phyloP scores from a whole-genome alignment of 2,888 invertebrate genomes.

The Phyto melanocephala region DNA sequence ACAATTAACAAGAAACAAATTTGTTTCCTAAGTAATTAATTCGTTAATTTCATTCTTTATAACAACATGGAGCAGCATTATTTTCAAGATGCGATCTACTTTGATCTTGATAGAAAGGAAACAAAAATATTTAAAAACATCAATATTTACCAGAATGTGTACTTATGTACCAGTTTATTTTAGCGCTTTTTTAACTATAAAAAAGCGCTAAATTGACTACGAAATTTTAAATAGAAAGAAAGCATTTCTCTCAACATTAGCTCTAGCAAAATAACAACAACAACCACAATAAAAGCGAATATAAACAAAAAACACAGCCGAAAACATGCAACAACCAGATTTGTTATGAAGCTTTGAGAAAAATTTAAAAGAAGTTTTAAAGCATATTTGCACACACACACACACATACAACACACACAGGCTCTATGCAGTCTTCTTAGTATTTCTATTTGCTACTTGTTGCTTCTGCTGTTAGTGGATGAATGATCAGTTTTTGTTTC shows the following conservation, averaged over 20 bases:
- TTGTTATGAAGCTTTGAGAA: slow-evolving; percentile 44
- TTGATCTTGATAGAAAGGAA: too few relatives aligned
- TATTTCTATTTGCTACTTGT: slow-evolving; percentile 38
- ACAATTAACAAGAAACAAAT: too few relatives aligned
- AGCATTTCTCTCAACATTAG: slow-evolving; percentile 58
- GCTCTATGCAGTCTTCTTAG: slow-evolving; percentile 9
- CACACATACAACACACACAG: neutral
- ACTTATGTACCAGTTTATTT: neutral
- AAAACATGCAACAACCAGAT: slow-evolving; percentile 40
- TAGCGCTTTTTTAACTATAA: too few relatives aligned
- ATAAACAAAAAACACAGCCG: neutral
- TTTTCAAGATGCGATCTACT: too few relatives aligned
- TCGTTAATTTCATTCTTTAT: too few relatives aligned
- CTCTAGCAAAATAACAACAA: neutral
- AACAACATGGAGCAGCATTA: too few relatives aligned
- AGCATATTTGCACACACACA: slow-evolving; percentile 25
- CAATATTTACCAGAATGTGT: too few relatives aligned
- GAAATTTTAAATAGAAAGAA: slow-evolving; percentile 41
- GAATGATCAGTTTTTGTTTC: neutral
- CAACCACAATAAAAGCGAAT: slow-evolving; percentile 15
- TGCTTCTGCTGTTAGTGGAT: slow-evolving; percentile 22
- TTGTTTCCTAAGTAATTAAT: too few relatives aligned
- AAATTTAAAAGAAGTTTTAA: slow-evolving; percentile 53
- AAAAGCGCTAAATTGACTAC: slow-evolving; percentile 23
- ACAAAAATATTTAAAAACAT: too few relatives aligned